Conservation (phyloP, 1,140 invertebrate genomes). For the Lepidurus couesii region DNA sequence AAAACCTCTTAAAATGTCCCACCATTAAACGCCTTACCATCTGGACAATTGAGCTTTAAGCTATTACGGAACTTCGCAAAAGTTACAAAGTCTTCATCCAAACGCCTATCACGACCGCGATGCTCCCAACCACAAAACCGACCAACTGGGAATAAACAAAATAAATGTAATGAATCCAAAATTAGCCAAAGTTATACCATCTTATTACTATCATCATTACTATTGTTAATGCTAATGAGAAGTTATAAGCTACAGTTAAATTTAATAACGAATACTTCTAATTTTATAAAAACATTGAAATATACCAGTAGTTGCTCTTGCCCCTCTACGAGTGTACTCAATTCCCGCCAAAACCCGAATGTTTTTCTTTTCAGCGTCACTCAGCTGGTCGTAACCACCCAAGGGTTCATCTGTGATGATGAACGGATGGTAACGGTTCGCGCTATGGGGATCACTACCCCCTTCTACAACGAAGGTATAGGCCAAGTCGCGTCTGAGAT, state of each 20-base stretch:
- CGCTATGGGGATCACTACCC: conserved; percentile 82
- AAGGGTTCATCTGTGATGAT: conserved; percentile 81
- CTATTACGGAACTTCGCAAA: conserved; percentile 79
- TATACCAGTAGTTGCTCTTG: conserved; percentile 64
- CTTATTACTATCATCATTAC: no score
- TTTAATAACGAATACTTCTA: not conserved
- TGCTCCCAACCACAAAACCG: conserved; percentile 69
- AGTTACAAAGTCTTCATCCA: conserved; percentile 68
- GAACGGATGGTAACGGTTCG: conserved; percentile 82
- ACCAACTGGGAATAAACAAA: conserved; percentile 53
- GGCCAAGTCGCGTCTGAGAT: conserved; percentile 72
- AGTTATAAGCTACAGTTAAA: not conserved
- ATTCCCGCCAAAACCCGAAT: conserved; percentile 78
- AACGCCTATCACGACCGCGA: conserved; percentile 59
- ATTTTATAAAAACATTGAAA: not conserved
- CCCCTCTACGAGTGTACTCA: conserved; percentile 71
- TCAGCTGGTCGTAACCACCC: conserved; percentile 70
- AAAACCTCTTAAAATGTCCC: conserved; percentile 28
- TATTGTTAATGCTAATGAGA: no score
- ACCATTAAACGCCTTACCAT: conserved; percentile 44
- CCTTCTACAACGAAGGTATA: conserved; percentile 77
- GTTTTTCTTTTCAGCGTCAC: conserved; percentile 61
- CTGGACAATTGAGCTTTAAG: conserved; percentile 60
- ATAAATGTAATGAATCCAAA: no score
- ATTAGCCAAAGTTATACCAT: no score